Evolutionary conservation across 2,888 invertebrate genomes (phyloP).

Genomic region (Pandemis heparana): DNA sequence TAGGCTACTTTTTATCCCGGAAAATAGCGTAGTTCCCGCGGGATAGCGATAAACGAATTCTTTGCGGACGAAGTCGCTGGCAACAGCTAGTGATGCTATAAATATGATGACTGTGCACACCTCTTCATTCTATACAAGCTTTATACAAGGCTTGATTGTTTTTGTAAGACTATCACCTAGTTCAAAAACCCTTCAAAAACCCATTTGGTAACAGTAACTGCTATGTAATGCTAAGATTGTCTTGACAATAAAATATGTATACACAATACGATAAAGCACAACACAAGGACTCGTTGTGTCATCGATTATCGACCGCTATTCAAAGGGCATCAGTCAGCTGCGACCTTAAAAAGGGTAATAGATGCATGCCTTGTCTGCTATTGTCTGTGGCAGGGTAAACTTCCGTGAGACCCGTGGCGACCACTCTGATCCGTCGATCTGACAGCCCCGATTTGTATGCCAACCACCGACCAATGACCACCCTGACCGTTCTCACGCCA

Average conservation of each 20-base stretch:
- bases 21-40: no score
- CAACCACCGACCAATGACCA: slow-evolving; percentile 63
- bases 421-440: slow-evolving; percentile 47
- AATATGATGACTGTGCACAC: no score
- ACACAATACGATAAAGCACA: slow-evolving; percentile 36
- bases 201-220: background rate
- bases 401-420: slow-evolving; percentile 76
- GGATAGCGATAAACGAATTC: no score
- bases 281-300: slow-evolving; percentile 50
- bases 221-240: background rate
- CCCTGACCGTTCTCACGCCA: slow-evolving; percentile 80
- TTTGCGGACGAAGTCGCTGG: no score
- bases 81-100: no score
- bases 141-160: no score
- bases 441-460: slow-evolving; percentile 54
- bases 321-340: slow-evolving; percentile 70
- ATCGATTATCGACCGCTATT: slow-evolving; percentile 62
- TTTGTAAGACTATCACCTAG: no score
- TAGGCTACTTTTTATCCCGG: no score
- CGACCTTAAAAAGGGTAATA: slow-evolving; percentile 78
- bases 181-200: background rate
- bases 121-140: no score
- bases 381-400: slow-evolving; percentile 79
- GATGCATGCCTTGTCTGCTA: slow-evolving; percentile 82
- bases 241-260: background rate